A percentile compares a stretch with the other conserved stretches of the same genome.
Evolutionary conservation across 1,140 invertebrate species (phyloP).

Genomic region (Dendrolimus punctatus): DNA sequence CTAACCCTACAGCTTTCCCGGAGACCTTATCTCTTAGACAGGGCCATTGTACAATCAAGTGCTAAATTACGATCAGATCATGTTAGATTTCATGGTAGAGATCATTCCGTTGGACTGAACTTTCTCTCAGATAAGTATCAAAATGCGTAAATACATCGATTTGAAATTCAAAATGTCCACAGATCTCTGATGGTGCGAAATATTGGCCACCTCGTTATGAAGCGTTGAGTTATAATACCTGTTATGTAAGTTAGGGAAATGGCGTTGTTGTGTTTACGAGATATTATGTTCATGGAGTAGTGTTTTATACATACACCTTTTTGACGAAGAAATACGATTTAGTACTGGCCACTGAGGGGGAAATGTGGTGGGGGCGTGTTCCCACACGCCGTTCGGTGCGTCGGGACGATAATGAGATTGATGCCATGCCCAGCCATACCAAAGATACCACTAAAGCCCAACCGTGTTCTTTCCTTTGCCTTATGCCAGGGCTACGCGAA

Average conservation of each 20-base stretch:
- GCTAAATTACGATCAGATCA: slow-evolving; percentile 53
- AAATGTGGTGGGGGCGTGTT: no score
- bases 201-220: slow-evolving; percentile 19
- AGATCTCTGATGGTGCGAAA: slow-evolving; percentile 24
- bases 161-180: slow-evolving; percentile 41
- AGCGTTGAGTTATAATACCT: slow-evolving; percentile 7
- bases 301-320: no score
- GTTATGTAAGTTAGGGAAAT: slow-evolving; percentile 8
- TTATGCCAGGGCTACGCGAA: no score
- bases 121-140: slow-evolving; percentile 31
- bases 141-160: slow-evolving; percentile 33
- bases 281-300: no score
- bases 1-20: slow-evolving; percentile 4
- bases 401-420: no score
- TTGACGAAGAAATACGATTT: no score
- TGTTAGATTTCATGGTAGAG: slow-evolving; percentile 34
- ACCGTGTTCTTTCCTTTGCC: no score
- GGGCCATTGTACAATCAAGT: slow-evolving; percentile 46
- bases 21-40: slow-evolving; percentile 42
- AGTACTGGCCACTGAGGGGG: no score
- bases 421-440: no score
- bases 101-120: slow-evolving; percentile 16
- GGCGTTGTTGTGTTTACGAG: no score
- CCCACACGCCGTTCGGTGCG: no score
- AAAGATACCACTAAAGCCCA: no score